Conservation (phyloP, 2,888 invertebrate species). For the Meliscaeva auricollis region DNA sequence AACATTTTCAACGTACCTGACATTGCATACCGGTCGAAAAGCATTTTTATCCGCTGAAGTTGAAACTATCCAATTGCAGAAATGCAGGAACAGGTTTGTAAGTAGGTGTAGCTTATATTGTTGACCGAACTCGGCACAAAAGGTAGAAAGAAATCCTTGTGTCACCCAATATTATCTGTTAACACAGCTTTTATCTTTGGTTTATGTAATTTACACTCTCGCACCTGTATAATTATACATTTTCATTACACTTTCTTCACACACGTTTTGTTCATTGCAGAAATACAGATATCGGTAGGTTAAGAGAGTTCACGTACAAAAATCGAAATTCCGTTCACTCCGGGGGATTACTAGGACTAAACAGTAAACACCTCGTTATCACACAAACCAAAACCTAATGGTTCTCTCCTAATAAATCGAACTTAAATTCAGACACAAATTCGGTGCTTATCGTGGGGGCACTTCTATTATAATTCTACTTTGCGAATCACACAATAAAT, state of each 20-base stretch:
- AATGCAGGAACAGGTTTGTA: constrained; percentile 1
- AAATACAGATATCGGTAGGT: neutral
- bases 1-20: constrained; percentile 80
- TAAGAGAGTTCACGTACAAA: neutral
- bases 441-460: constrained; percentile 40
- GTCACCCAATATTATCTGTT: too few relatives aligned
- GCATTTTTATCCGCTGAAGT: constrained; percentile 78
- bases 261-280: constrained; percentile 24
- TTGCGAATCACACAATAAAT: constrained; percentile 59
- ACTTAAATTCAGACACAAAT: constrained; percentile 24
- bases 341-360: constrained; percentile 40
- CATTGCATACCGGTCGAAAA: constrained; percentile 83
- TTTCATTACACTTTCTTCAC: constrained; percentile 58
- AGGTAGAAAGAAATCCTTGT: too few relatives aligned
- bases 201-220: constrained; percentile 37
- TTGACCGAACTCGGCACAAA: too few relatives aligned
- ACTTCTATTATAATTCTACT: constrained; percentile 48
- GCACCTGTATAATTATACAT: constrained; percentile 57
- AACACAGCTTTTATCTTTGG: constrained; percentile 51
- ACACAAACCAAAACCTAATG: constrained; percentile 37
- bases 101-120: too few relatives aligned
- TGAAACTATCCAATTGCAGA: constrained; percentile 56
- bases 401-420: constrained; percentile 28
- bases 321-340: constrained; percentile 36
- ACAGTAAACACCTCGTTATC: constrained; percentile 53